phyloP scores from a whole-genome alignment of 2,797 vertebrate species.

The Pseudocheirus occidentalis region DNA sequence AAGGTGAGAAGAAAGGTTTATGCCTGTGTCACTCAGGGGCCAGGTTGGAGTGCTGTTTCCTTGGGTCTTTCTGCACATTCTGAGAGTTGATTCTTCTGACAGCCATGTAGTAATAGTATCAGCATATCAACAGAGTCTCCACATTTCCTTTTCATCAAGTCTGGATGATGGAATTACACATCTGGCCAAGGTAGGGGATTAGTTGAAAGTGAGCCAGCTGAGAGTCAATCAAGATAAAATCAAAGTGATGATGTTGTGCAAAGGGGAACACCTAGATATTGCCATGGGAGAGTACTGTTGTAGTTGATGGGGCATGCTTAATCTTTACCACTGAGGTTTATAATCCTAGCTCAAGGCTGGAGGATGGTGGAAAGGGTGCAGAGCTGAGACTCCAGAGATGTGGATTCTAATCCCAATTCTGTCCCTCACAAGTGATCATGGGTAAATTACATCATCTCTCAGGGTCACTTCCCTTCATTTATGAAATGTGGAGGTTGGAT shows the following conservation, averaged over 20 bases:
- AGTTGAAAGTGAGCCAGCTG: slow-evolving; percentile 18
- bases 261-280: background rate
- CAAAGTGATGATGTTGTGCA: background rate
- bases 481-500: slow-evolving; percentile 17
- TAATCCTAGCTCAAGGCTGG: background rate
- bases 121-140: background rate
- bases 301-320: background rate
- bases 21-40: background rate
- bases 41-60: background rate
- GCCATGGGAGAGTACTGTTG: background rate
- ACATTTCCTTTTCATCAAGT: background rate
- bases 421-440: background rate
- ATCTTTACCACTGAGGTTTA: background rate
- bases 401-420: background rate
- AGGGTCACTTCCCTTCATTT: slow-evolving; percentile 8
- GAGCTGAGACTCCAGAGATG: background rate
- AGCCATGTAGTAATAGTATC: background rate
- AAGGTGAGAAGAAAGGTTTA: background rate
- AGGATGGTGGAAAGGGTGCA: background rate
- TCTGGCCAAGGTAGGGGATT: background rate
- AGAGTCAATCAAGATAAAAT: slow-evolving; percentile 3
- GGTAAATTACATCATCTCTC: background rate
- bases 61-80: background rate
- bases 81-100: background rate
- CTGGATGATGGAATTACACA: background rate